Evolutionary conservation across 2,113 vertebrate species (phyloP), one percentile per base, ranked within the genome.

Genomic region (Dasyurus viverrinus): DNA sequence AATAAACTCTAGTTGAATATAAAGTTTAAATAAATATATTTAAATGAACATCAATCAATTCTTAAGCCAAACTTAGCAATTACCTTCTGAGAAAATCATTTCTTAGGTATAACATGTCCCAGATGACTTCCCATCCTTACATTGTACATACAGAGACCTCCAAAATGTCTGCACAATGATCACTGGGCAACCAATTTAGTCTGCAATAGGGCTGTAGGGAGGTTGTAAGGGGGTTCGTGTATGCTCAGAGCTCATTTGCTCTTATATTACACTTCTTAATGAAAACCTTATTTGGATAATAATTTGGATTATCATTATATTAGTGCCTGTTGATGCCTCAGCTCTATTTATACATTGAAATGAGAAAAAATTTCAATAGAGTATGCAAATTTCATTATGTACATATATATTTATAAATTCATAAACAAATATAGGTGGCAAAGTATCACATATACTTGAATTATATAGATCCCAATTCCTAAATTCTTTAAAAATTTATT

Each of bases 31-130:
- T 92, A 91, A 91, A 90, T 95, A 91, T 50, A 94, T 93, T 97
- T 96, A 93, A 90, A 94, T 96, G 36, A 96, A 93, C 50, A 91
- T 93, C 97, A 68, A 94, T 89, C 89, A 96, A 94, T 95, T 30
- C 48, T 84, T 92, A 52, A 22, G 54, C 84, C 92, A 47, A 92
- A 93, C 52, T 95, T 27, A 26, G 4, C 0, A 89, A 42, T 47
- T 22, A 26, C 5, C 57, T 92, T 2, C 16, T 50, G 47, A 52
- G 55, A 30, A 96, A 91, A 50, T 36, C 47, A 60, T 54, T 26
- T 53, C 53, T 50, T 60, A 57, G 9, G 16, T 3, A 84, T 30
- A n/a, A 42, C 94, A 46, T 91, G 53, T 68, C 90, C 92, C 95
- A 54, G 53, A 30, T 90, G 1, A 42, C 89, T 19, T 95, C 84